A percentile compares a stretch with the other conserved stretches of the same genome.
Conservation (phyloP, 2,888 invertebrate species). For the Ochropacha duplaris region DNA sequence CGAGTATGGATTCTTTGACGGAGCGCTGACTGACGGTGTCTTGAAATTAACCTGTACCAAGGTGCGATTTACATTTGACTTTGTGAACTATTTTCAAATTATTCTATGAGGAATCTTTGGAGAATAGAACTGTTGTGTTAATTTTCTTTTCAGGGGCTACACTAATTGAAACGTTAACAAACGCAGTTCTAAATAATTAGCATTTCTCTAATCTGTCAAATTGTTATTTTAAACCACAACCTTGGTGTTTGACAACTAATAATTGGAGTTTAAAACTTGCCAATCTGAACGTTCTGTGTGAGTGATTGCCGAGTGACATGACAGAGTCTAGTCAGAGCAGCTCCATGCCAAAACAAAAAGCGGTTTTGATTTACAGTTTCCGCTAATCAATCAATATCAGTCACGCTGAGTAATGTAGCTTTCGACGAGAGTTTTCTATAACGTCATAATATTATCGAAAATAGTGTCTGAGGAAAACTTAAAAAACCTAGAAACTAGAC, state of each 20-base stretch:
- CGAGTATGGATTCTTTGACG: constrained; percentile 7
- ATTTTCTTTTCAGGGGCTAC: too few relatives aligned
- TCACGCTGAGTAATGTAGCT: constrained; percentile 23
- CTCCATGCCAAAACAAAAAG: constrained; percentile 31
- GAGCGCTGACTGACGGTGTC: constrained; percentile 10
- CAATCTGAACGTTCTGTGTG: constrained; percentile 6
- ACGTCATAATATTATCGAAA: not conserved
- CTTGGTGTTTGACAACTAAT: not conserved
- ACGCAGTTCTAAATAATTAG: too few relatives aligned
- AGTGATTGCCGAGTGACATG: constrained; percentile 23
- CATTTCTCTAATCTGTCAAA: not conserved
- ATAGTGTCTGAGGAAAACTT: not conserved
- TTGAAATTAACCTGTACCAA: constrained; percentile 9
- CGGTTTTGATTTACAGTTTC: constrained; percentile 26
- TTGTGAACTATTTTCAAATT: not conserved
- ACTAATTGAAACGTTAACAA: too few relatives aligned
- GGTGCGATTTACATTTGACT: constrained; percentile 16
- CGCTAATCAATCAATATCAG: constrained; percentile 31
- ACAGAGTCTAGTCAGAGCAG: constrained; percentile 23
- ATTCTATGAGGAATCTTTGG: too few relatives aligned
- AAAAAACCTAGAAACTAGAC: not conserved
- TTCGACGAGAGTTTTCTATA: constrained; percentile 18
- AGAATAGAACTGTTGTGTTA: too few relatives aligned
- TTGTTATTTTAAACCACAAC: constrained; percentile 3
- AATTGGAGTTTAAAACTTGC: not conserved